Base-by-base conservation (phyloP, 2,888 invertebrate species). In the Sinohyriopsis cumingii region DNA sequence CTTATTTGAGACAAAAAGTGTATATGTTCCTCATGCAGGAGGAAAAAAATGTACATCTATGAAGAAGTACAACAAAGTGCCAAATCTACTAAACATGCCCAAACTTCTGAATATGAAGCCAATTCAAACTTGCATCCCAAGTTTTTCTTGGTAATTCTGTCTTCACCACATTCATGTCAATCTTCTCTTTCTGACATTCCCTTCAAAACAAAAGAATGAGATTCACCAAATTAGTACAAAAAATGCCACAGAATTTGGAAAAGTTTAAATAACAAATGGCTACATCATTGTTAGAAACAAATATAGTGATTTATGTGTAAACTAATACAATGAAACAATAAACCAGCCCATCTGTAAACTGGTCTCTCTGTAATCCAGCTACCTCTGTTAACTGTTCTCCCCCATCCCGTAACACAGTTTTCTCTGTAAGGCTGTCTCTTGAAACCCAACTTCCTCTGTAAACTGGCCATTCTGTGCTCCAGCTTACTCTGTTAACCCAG, bases 31-130 rank as follows among this genome's bases (percentile, higher is more conserved):
- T 33, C 33, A 33, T 33, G 33, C 7, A 7, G 7, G 12, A 45
- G 45, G 12, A 9, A 12, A 45, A 45, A 45, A 45, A 3, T 45
- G 45, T 12, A 45, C 12, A 45, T 45, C 15, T 45, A 45, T 45
- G 45, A 45, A 45, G 45, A 45, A 45, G 3, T 15, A 45, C 15
- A 45, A 15, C 12, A 45, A 12, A 3, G 9, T 45, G 45, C 15
- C 45, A 12, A 25, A 20, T 59, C 57, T 63, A 71, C 22, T 75
- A 67, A 56, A 22, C 56, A 57, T 77, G 62, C 54, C 81, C 81
- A 72, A 81, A 81, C 68, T 81, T 72, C 61, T 81, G 74, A 55
- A 82, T 73, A 20, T 82, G 72, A 12, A 79, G 78, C 85, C 84
- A 82, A 63, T 84, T 77, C 65, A 84, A 45, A 24, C 84, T 78